Evolutionary conservation across 2,797 vertebrate genomes (phyloP), one percentile per base, ranked within the genome.

Genomic region (Ctenochaetus hawaiiensis): DNA sequence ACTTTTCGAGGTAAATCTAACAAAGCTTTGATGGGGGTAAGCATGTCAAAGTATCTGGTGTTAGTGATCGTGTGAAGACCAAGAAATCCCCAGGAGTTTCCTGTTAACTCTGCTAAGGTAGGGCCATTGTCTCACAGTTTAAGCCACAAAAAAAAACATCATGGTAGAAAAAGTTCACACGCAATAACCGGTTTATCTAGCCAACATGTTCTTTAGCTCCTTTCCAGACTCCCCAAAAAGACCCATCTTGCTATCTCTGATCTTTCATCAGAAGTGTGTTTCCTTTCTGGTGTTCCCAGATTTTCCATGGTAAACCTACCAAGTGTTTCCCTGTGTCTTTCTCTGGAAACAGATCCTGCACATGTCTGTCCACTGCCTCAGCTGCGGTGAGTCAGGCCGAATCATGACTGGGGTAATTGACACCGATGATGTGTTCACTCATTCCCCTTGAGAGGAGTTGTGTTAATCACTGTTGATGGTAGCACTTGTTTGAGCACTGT

Each of bases 241-340:
- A 30, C 45, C 13, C 12, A 8, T 4, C 20, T 30, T 23, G 5
- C 0, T 0, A 58, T 61, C 14, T 51, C 16, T 18, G 4, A 52
- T 74, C 39, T 65, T 84, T 87, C 79, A n/a, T 41, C 6, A 63
- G 84, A 88, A 83, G n/a, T 49, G 1, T 58, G 26, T 37, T 49
- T 71, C 30, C 4, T 41, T 30, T 14, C 18, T 17, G 45, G 20
- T 48, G 49, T 47, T 49, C 13, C 26, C 37, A 14, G 7, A n/a
- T 14, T 18, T 45, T 67, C 49, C 18, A 37, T 1, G 1, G 13
- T 54, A 58, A 63, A 22, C 11, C 2, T 0, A 4, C 2, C 11
- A 1, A 43, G 11, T 30, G 16, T 10, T 16, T 61, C n/a, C 13
- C 3, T 4, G 2, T 1, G 11, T 26, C 1, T 45, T 86, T 89